These are phyloP conservation scores for Halocynthia aurantium DNA, from an alignment of 23 tunicate genomes.

Conservation along the genomic window DNA sequence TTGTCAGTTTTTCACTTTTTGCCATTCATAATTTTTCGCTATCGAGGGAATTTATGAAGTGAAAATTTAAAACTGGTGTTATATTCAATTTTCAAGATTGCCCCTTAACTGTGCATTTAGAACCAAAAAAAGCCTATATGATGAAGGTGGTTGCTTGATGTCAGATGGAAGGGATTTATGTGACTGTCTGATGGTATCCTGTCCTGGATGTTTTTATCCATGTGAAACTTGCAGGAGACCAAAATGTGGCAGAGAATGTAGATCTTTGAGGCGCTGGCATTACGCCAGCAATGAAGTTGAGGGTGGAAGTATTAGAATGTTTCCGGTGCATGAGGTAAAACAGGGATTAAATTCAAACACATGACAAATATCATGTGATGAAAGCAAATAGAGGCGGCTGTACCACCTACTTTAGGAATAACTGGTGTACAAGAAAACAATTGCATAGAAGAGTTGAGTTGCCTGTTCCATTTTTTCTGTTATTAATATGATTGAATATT, in stretches of 20 bases:
- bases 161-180: constrained; percentile 70
- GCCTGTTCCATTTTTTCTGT: no score
- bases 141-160: constrained; percentile 53
- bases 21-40: neutral
- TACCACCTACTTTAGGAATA: no score
- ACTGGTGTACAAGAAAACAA: no score
- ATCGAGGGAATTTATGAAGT: no score
- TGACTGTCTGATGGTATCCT: constrained; percentile 59
- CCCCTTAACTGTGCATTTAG: constrained; percentile 14
- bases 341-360: no score
- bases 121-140: constrained; percentile 49
- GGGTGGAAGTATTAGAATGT: constrained; percentile 53
- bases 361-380: no score
- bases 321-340: constrained; percentile 7
- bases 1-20: neutral
- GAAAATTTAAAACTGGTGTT: neutral
- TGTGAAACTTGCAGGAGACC: constrained; percentile 62
- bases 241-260: constrained; percentile 73
- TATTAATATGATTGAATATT: no score
- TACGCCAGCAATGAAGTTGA: constrained; percentile 61
- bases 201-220: constrained; percentile 81
- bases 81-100: neutral
- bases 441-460: no score
- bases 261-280: constrained; percentile 61
- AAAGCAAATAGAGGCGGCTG: no score